Conservation (phyloP, 2,113 vertebrate genomes). For the Podilymbus podiceps region DNA sequence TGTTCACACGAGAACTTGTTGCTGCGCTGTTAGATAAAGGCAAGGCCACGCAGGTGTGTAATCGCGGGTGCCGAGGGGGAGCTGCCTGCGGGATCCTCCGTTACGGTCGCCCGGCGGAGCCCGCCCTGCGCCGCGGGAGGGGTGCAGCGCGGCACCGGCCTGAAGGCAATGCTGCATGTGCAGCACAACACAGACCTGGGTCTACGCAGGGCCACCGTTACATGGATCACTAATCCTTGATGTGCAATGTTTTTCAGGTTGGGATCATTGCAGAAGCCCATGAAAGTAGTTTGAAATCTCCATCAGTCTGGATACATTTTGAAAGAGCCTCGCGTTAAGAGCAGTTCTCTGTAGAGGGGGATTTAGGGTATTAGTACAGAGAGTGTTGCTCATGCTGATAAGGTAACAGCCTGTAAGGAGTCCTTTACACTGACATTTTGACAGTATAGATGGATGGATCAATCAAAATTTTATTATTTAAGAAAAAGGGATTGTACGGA, state of each 20-base stretch:
- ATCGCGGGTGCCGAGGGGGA: neutral
- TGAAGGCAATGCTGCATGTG: neutral
- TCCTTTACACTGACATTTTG: neutral
- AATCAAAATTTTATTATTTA: neutral
- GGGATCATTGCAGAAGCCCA: neutral
- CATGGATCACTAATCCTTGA: neutral
- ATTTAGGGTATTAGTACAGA: neutral
- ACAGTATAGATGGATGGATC: neutral
- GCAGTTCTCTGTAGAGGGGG: neutral
- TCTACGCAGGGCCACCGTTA: neutral
- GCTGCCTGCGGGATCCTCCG: neutral
- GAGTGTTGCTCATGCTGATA: neutral
- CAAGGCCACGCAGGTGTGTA: neutral
- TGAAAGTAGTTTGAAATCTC: neutral
- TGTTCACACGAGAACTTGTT: neutral
- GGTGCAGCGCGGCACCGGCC: neutral
- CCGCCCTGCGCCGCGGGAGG: accelerated
- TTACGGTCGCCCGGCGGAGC: accelerated
- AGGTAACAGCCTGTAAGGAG: neutral
- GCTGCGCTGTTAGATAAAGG: neutral
- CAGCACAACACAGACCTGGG: accelerated
- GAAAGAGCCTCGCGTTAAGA: neutral
- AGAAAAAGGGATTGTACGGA: neutral
- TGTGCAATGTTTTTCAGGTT: neutral
- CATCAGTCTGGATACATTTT: neutral